These are phyloP conservation scores for Belgica antarctica DNA, from an alignment of 2,888 invertebrate genomes.

Conservation along the genomic window DNA sequence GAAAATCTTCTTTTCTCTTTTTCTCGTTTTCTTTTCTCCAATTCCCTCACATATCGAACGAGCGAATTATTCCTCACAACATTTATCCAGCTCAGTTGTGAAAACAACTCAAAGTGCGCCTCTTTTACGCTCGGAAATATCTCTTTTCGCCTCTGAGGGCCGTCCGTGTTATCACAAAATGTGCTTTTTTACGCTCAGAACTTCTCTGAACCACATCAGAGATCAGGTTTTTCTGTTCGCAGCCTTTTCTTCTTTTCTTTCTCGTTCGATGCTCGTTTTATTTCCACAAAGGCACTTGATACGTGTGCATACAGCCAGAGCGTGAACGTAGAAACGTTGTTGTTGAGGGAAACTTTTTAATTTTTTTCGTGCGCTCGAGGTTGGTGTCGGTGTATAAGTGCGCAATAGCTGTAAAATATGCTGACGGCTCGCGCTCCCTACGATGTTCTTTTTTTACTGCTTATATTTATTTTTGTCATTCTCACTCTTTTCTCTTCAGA, in stretches of 20 bases:
- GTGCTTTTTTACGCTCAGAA: conserved; percentile 43
- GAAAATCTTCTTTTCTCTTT: background rate
- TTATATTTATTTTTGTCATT: conserved; percentile 15
- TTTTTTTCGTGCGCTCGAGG: background rate
- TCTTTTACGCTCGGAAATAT: conserved; percentile 31
- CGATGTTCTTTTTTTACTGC: background rate
- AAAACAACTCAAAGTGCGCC: conserved; percentile 27
- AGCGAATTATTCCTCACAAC: conserved; percentile 3
- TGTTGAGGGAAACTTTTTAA: background rate
- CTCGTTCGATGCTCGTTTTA: conserved; percentile 9
- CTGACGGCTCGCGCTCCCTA: background rate
- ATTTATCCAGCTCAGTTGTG: background rate
- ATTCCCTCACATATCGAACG: conserved; percentile 29
- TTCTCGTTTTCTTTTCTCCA: background rate
- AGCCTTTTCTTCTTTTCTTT: conserved; percentile 26
- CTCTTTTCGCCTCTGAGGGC: background rate
- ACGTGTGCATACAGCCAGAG: background rate
- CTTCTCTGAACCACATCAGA: conserved; percentile 43
- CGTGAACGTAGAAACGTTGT: background rate
- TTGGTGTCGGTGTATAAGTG: background rate
- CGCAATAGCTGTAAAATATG: background rate
- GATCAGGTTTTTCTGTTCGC: conserved; percentile 39
- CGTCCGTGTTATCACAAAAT: conserved; percentile 33
- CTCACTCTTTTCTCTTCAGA: too few relatives aligned
- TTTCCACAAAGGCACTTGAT: conserved; percentile 7